phyloP scores from a whole-genome alignment of 2,888 invertebrate species.

The Drosophila macrospina region DNA sequence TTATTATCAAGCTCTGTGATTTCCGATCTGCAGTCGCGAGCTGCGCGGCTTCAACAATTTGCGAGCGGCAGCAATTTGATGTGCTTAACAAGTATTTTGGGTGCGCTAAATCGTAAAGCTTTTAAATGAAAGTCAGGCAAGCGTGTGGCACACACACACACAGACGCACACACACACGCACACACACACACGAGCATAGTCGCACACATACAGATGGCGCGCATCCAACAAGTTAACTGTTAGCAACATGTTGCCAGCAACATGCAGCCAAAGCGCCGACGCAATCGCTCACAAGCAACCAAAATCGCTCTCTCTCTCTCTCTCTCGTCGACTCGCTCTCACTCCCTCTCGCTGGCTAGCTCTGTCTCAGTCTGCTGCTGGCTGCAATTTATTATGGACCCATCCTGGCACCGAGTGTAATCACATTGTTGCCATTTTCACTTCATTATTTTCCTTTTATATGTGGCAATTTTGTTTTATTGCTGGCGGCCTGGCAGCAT shows the following conservation, averaged over 20 bases:
- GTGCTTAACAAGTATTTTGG: conserved; percentile 28
- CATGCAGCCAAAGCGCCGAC: conserved; percentile 60
- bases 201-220: conserved; percentile 2
- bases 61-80: conserved; percentile 10
- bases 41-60: conserved; percentile 36
- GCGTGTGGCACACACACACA: conserved; percentile 25
- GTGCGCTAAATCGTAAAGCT: conserved; percentile 24
- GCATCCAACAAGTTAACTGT: conserved; percentile 77
- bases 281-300: conserved; percentile 49
- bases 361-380: conserved; percentile 14
- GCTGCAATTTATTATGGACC: conserved; percentile 62
- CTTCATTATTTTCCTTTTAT: conserved; percentile 82
- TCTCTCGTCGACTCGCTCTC: conserved; percentile 11
- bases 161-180: conserved; percentile 2
- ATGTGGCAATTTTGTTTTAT: conserved; percentile 78
- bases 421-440: conserved; percentile 82
- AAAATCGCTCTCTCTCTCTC: neutral
- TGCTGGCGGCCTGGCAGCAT: conserved; percentile 58
- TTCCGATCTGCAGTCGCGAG: conserved; percentile 22
- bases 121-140: conserved; percentile 46
- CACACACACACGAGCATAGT: neutral
- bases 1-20: conserved; percentile 25
- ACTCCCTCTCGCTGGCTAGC: conserved; percentile 16
- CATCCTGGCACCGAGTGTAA: conserved; percentile 70
- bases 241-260: conserved; percentile 68